Conservation (phyloP, 1,140 invertebrate genomes). For the Metopolophium dirhodum region DNA sequence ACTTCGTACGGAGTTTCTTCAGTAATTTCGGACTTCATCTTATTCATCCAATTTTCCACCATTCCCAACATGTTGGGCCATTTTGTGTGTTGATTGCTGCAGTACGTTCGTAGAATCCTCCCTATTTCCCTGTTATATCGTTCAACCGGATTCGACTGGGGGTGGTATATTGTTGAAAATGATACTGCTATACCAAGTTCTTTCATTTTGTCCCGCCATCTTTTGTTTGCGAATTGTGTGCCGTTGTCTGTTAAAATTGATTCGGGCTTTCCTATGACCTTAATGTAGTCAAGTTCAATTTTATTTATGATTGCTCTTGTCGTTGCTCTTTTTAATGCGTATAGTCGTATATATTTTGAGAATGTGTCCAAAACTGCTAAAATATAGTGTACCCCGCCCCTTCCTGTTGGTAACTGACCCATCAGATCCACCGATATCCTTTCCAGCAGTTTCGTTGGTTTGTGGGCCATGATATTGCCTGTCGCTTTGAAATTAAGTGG, state of each 20-base stretch:
- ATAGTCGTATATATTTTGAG: constrained; percentile 1
- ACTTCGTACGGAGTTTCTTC: too few species aligned
- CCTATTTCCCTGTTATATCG: constrained; percentile 1
- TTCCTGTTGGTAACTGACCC: neutral
- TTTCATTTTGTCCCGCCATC: neutral
- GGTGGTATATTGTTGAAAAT: neutral
- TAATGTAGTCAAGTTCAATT: neutral
- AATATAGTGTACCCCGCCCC: neutral
- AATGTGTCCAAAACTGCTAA: constrained; percentile 20
- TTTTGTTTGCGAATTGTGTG: neutral
- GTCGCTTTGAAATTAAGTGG: neutral
- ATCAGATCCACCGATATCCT: neutral
- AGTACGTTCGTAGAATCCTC: neutral
- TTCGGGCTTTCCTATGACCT: neutral
- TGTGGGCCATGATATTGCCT: neutral
- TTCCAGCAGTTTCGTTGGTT: neutral
- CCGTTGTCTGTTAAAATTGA: neutral
- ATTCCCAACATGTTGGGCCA: neutral
- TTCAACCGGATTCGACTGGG: neutral
- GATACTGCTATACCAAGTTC: neutral
- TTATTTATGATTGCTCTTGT: neutral
- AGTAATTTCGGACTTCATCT: too few species aligned
- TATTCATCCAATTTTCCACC: neutral
- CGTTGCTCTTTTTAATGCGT: neutral
- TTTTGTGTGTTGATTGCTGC: neutral